These are phyloP conservation scores for Philotrypesis tridentata DNA, from an alignment of 1,140 invertebrate species.

Conservation along the genomic window DNA sequence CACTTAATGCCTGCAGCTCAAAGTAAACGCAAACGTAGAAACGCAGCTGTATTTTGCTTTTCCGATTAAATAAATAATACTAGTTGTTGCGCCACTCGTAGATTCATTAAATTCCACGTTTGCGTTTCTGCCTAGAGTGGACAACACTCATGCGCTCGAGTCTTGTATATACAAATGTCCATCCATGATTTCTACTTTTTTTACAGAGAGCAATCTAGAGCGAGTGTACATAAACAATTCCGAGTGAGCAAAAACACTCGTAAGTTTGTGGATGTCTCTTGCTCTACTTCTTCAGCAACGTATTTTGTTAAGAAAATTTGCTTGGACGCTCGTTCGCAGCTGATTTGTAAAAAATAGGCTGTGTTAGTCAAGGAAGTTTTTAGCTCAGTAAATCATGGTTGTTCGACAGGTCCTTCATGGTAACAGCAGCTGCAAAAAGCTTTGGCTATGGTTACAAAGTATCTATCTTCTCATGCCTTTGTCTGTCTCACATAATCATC, in stretches of 20 bases:
- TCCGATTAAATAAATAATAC: not conserved
- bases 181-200: not conserved
- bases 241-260: not conserved
- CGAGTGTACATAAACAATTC: not conserved
- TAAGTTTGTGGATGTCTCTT: not conserved
- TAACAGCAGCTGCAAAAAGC: constrained; percentile 9
- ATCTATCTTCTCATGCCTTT: constrained; percentile 2
- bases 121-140: not conserved
- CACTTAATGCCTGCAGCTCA: not conserved
- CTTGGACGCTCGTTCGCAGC: not conserved
- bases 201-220: not conserved
- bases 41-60: not conserved
- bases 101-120: not conserved
- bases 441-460: constrained; percentile 13
- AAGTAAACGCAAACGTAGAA: constrained; percentile 11
- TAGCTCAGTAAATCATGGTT: constrained; percentile 11
- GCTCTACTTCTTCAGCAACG: not conserved
- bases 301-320: not conserved
- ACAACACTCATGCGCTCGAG: not conserved
- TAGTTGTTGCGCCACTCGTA: not conserved
- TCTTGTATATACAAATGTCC: not conserved
- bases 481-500: not conserved
- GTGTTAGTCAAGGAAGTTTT: not conserved
- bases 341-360: too few species aligned
- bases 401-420: not conserved